Evolutionary conservation across 2,797 vertebrate species (phyloP).

Genomic region (Peromyscus eremicus): DNA sequence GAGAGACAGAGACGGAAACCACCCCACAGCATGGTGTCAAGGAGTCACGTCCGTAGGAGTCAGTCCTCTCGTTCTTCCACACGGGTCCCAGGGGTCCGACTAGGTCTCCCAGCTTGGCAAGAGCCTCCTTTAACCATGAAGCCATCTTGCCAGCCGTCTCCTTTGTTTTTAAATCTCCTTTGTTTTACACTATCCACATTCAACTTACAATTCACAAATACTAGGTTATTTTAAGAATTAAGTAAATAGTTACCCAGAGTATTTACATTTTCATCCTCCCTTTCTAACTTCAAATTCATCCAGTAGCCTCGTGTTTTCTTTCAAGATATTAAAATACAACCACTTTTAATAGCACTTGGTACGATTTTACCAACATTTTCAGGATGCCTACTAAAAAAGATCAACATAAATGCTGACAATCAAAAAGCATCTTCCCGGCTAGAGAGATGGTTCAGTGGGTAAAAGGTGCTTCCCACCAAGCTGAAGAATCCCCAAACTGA

Average conservation of each 20-base stretch:
- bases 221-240: conserved; percentile 26
- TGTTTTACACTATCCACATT: not conserved
- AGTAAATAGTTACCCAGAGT: conserved; percentile 37
- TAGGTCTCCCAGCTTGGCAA: not conserved
- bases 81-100: no score
- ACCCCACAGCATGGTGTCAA: fast-evolving
- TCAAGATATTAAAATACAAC: conserved; percentile 47
- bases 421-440: not conserved
- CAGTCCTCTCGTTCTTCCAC: not conserved
- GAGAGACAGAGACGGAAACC: not conserved
- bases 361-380: conserved; percentile 42
- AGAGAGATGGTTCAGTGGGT: not conserved
- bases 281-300: conserved; percentile 42
- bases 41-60: not conserved
- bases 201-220: conserved; percentile 33
- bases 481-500: not conserved
- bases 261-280: conserved; percentile 41
- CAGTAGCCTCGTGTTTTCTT: conserved; percentile 25
- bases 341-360: not conserved
- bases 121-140: not conserved
- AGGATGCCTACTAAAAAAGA: not conserved
- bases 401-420: not conserved
- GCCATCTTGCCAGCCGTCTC: not conserved
- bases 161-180: conserved; percentile 7
- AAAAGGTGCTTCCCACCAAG: not conserved